Evolutionary conservation across 2,888 invertebrate species (phyloP), one percentile per base, ranked within the genome.

Genomic region (Idaea biselata): DNA sequence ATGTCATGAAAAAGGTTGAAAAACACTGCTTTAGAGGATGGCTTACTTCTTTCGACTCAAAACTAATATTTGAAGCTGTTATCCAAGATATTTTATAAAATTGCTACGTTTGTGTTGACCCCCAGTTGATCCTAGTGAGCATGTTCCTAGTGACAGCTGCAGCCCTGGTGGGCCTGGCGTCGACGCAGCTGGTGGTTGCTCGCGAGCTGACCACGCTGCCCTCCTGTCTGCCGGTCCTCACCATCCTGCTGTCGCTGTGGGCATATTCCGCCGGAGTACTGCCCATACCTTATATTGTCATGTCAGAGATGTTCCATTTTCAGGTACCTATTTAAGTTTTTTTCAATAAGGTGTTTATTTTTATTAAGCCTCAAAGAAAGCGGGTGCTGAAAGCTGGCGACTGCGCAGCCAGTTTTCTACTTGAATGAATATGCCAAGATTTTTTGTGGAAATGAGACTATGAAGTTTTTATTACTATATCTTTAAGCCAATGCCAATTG

Each of bases 241-340:
- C 73, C 25, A 71, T 78, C 3, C 66, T 74, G 2, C 60, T 66
- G 31, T 69, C 74, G 0, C 71, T 76, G 4, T 68, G 68, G 18
- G 68, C 73, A 0, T 71, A 74, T 63, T 68, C 77, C 0, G 74
- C 74, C 0, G 79, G 78, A 0, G 67, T 76, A 11, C 68, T 70
- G 1, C 73, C 79, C 0, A 69, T 74, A 18, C 73, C 74, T 1
- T 78, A 75, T 16, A 73, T 78, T 3, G 63, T 76, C 44, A 73
- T 76, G 76, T 68, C 77, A 0, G 79, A 79, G 58, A 76, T 77
- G 71, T 79, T 78, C 55, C 73, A 73, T 32, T 79, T 76, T 60
- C 77, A 79, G 67, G 79, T 78, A n/a, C n/a, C 25, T 3, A 5
- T 25, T 25, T 25, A 3, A 5, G 25, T 25, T 25, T 25, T n/a